Base-by-base conservation (phyloP, 2,113 vertebrate genomes). In the Cyanoramphus novaezelandiae region DNA sequence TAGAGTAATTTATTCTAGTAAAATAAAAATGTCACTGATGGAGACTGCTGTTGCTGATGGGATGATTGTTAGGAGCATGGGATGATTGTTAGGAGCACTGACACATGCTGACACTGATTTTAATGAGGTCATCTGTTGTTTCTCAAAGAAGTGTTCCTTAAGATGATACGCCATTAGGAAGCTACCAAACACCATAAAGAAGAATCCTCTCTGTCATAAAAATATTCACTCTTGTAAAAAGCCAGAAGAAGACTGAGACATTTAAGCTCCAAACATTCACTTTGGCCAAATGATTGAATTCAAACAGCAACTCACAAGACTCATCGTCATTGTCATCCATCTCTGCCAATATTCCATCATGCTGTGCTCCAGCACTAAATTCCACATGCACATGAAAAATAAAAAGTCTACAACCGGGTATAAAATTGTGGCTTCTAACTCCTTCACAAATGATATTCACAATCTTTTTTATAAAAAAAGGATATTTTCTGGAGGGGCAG, bases 1-100 rank as follows among this genome's bases (percentile, higher is more conserved):
- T 69, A 37, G 35, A 55, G 24, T 71, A 47, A 88, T 90, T 77
- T 91, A 52, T 82, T 85, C 20, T 24, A 46, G 68, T 60, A 84
- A 90, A 91, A 95, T 86, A 74, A 93, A 96, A 97, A 95, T 62
- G 49, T 94, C 90, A 80, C 55, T 17, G 33, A 49, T 69, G 41
- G 53, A 69, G 37, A 50, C 46, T 88, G 63, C 41, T 68, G 3
- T 23, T 80, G 63, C 50, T 90, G 87, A 44, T 92, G 17, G 14
- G 62, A 77, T 64, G 71, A 18, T 31, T 59, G 25, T 86, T 75
- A 43, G 50, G n/a, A 87, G 41, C 2, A 2, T 92, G 17, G 14
- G 62, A 80, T 64, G 71, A 18, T n/a, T 60, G 29, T 86, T 78
- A 44, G 50, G n/a, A 87, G 46, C 2, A 2, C 67, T 85, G 60